Base-by-base conservation (phyloP, 2,888 invertebrate species). In the Callyntrura guangdongensis region DNA sequence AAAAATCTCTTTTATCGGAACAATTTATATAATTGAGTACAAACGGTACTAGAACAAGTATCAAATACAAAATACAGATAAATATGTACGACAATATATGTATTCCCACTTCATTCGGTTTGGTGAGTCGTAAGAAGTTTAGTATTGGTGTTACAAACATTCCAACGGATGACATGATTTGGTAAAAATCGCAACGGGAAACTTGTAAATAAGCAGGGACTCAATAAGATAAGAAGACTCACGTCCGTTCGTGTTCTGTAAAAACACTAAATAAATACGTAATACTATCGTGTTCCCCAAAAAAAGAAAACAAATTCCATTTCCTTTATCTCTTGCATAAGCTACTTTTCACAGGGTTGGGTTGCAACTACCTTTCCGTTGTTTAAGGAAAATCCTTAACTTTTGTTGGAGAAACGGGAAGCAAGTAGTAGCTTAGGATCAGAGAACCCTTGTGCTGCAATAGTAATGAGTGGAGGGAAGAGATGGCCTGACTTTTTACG, bases 201-300 rank as follows among this genome's bases (percentile, higher is more conserved):
- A 20, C 8, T 1, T 17, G 20, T 4, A 22, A 17, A 64, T 64
- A 74, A 74, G 17, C 47, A 12, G 27, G 11, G 20, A 17, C n/a
- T 17, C 45, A 36, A 69, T 45, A 8, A 64, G 72, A 74, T 47
- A 47, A 74, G 72, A 49, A 20, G 47, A 74, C 45, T 74, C 72
- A 74, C 72, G 72, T 74, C 72, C 36, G n/a, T 74, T 20, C 20
- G 25, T 74, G 72, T 25, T 17, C 72, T 74, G 72, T 47, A 74
- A 74, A 72, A 74, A 47, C 20, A 74, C 47, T 74, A 74, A 74
- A 74, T 74, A 74, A 74, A 74, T 74, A 74, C 47, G 11, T 47
- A 47, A 3, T 47, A 49, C 47, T 74, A 8, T 9, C 47, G 12
- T 45, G 20, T 2, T 47, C 47, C 47, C 0, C 25, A 27, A n/a